These are phyloP conservation scores for Sardina pilchardus DNA, from an alignment of 2,113 vertebrate species.

Conservation along the genomic window DNA sequence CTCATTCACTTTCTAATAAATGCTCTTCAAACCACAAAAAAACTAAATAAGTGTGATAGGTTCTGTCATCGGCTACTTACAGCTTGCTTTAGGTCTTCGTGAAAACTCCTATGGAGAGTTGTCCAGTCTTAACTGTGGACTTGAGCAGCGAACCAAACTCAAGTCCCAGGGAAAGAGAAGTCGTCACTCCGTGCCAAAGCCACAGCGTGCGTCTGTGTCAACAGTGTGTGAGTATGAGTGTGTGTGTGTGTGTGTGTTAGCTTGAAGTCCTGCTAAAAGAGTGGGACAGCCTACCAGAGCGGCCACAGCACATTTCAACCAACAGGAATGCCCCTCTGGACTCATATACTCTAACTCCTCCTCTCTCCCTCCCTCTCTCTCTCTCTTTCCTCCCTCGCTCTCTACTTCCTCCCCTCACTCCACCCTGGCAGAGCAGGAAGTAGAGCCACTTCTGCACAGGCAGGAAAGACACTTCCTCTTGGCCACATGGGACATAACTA, in stretches of 20 bases:
- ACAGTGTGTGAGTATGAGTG: conserved; percentile 29
- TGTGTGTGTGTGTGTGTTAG: conserved; percentile 20
- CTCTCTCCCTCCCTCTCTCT: conserved; percentile 30
- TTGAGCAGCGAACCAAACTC: neutral
- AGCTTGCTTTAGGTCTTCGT: neutral
- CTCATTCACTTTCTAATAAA: neutral
- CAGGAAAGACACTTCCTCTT: conserved; percentile 56
- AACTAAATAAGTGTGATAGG: neutral
- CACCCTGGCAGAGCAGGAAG: conserved; percentile 35
- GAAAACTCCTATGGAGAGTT: neutral
- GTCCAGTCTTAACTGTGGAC: neutral
- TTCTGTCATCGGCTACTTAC: neutral
- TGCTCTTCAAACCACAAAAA: neutral
- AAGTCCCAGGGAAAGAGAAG: neutral
- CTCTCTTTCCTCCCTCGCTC: conserved; percentile 26
- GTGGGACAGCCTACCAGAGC: neutral
- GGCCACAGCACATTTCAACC: neutral
- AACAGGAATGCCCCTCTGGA: conserved; percentile 30
- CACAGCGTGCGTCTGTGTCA: conserved; percentile 4
- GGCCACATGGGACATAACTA: conserved; percentile 33
- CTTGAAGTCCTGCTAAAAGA: conserved; percentile 40
- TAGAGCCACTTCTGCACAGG: conserved; percentile 23
- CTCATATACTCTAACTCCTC: conserved; percentile 25
- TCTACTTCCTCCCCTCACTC: neutral
- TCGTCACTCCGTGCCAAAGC: conserved; percentile 3